phyloP scores from a whole-genome alignment of 2,888 invertebrate genomes.

The Lordiphosa andalusiaca region DNA sequence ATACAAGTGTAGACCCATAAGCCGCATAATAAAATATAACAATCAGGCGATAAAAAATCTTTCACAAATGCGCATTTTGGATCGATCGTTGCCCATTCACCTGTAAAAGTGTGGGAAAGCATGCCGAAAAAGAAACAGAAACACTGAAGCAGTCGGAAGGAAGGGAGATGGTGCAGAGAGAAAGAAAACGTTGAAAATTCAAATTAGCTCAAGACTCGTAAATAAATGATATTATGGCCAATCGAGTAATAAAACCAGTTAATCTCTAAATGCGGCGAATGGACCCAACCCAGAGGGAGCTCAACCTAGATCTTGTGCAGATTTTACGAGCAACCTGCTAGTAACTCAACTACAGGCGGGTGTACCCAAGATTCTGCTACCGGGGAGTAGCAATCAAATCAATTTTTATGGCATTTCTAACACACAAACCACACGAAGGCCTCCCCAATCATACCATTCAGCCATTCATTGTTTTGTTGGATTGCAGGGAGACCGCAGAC shows the following conservation, averaged over 20 bases:
- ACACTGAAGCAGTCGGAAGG: slow-evolving; percentile 24
- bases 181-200: slow-evolving; percentile 78
- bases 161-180: slow-evolving; percentile 6
- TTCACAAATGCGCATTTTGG: slow-evolving; percentile 51
- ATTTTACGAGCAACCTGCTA: slow-evolving; percentile 51
- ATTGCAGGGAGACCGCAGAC: slow-evolving; percentile 60
- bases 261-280: slow-evolving; percentile 69
- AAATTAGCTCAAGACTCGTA: slow-evolving; percentile 78
- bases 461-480: slow-evolving; percentile 52
- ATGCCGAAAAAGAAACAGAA: slow-evolving; percentile 39
- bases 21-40: slow-evolving; percentile 74
- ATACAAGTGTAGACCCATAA: slow-evolving; percentile 36
- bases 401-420: slow-evolving; percentile 69
- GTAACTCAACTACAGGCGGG: slow-evolving; percentile 3
- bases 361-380: slow-evolving; percentile 29
- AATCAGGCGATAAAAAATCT: slow-evolving; percentile 76
- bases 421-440: slow-evolving; percentile 42
- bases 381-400: slow-evolving; percentile 58
- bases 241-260: slow-evolving; percentile 75
- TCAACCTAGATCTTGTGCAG: slow-evolving; percentile 8
- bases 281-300: slow-evolving; percentile 6
- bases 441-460: slow-evolving; percentile 28
- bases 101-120: slow-evolving; percentile 78
- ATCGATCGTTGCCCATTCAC: slow-evolving; percentile 53
- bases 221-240: slow-evolving; percentile 78